Conservation (phyloP, 2,113 vertebrate genomes). For the Sialia sialis region DNA sequence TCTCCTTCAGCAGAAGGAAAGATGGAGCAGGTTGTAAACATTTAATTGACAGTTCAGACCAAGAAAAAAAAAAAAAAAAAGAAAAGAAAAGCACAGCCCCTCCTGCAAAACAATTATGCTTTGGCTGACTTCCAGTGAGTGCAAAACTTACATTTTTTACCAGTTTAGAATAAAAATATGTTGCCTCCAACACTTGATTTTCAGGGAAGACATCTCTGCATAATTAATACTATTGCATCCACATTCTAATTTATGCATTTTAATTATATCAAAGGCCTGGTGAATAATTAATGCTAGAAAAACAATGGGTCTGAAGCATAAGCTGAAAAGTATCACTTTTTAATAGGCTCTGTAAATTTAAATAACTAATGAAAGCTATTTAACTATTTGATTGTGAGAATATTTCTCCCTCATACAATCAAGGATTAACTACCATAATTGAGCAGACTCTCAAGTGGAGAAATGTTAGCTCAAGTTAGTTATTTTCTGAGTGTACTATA, state of each 20-base stretch:
- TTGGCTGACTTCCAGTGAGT: not conserved
- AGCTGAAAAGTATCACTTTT: constrained; percentile 37
- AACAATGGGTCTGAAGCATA: constrained; percentile 34
- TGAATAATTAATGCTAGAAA: constrained; percentile 53
- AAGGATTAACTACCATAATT: not conserved
- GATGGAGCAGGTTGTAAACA: constrained; percentile 19
- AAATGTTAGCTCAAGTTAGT: not conserved
- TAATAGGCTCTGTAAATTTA: constrained; percentile 4
- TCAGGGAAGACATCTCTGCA: not conserved
- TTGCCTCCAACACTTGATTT: not conserved
- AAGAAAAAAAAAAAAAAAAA: not conserved
- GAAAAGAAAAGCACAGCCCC: not conserved
- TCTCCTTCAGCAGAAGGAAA: constrained; percentile 5
- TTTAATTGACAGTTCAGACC: constrained; percentile 20
- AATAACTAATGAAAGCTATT: constrained; percentile 43
- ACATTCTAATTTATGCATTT: constrained; percentile 48
- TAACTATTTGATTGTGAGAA: constrained; percentile 27
- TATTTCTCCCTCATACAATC: not conserved
- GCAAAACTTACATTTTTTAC: constrained; percentile 23
- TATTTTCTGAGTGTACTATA: not conserved
- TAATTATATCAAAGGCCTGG: constrained; percentile 30
- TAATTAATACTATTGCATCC: constrained; percentile 37
- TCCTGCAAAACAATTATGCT: not conserved
- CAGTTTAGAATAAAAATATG: not conserved
- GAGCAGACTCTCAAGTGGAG: not conserved